A percentile compares a stretch with the other conserved stretches of the same genome.
phyloP scores from a whole-genome alignment of 2,797 vertebrate genomes.

The Liparis tanakae region DNA sequence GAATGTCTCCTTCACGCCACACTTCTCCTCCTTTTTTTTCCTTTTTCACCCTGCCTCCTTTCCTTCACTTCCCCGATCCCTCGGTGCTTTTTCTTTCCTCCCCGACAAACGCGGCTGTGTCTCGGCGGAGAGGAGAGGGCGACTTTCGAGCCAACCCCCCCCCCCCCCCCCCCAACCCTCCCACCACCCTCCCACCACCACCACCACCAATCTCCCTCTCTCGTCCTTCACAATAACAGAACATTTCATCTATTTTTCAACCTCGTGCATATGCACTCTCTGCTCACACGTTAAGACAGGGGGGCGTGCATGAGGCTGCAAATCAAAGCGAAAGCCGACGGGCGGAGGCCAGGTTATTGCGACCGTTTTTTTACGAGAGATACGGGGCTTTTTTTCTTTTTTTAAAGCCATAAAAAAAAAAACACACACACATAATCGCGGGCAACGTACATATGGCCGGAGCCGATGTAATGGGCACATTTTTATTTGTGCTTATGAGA shows the following conservation, averaged over 20 bases:
- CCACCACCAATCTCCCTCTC: conserved; percentile 16
- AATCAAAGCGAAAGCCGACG: conserved; percentile 69
- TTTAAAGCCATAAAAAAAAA: conserved; percentile 70
- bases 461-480: conserved; percentile 73
- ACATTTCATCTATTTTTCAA: conserved; percentile 46
- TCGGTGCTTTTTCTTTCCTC: conserved; percentile 52
- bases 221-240: conserved; percentile 58
- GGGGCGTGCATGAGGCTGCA: conserved; percentile 29
- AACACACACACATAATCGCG: conserved; percentile 60
- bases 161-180: too few species aligned
- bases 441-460: conserved; percentile 59
- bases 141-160: conserved; percentile 31
- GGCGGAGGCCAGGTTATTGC: conserved; percentile 65
- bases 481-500: conserved; percentile 77
- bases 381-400: conserved; percentile 62
- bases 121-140: conserved; percentile 55
- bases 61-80: conserved; percentile 52
- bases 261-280: conserved; percentile 40
- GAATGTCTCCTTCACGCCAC: conserved; percentile 82
- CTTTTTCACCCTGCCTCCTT: conserved; percentile 31
- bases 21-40: conserved; percentile 53
- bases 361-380: conserved; percentile 70
- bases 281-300: conserved; percentile 42
- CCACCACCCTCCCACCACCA: too few species aligned
- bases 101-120: conserved; percentile 43